A percentile compares a stretch with the other conserved stretches of the same genome.
phyloP scores from a whole-genome alignment of 1,140 invertebrate genomes.

The Latrodectus geometricus region DNA sequence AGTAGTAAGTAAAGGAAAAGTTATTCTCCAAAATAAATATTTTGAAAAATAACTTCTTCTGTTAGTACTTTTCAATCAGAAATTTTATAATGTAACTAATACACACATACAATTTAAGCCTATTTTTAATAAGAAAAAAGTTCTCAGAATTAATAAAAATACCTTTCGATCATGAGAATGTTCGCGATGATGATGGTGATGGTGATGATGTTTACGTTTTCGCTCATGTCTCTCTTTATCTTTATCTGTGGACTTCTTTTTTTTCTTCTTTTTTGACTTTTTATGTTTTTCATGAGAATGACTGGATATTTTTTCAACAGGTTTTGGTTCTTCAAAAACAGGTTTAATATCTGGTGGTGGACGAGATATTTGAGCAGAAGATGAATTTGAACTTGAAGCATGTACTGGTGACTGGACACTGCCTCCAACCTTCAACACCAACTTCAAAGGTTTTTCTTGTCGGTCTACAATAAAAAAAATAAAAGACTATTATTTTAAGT shows the following conservation, averaged over 20 bases:
- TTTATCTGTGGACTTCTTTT: conserved; percentile 79
- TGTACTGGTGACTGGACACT: conserved; percentile 53
- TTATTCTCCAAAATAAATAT: no score
- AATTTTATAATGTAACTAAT: no score
- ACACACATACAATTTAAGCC: neutral
- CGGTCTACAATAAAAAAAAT: conserved; percentile 35
- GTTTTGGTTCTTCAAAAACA: conserved; percentile 19
- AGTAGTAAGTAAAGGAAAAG: no score
- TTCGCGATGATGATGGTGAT: conserved; percentile 67
- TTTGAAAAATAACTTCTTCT: no score
- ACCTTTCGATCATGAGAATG: conserved; percentile 78
- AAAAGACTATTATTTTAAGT: no score
- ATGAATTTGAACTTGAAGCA: conserved; percentile 15
- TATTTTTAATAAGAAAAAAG: neutral
- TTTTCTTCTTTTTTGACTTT: conserved; percentile 76
- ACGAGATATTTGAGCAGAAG: conserved; percentile 32
- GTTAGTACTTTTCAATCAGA: no score
- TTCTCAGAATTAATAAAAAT: conserved; percentile 8
- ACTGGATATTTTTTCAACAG: conserved; percentile 22
- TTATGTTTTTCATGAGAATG: conserved; percentile 64
- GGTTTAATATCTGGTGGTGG: conserved; percentile 24
- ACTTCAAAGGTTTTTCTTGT: conserved; percentile 75
- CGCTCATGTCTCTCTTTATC: conserved; percentile 77
- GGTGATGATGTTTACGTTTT: conserved; percentile 77
- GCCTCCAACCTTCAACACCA: conserved; percentile 85